Evolutionary conservation across 2,888 invertebrate genomes (phyloP), one percentile per base, ranked within the genome.

Genomic region (Sarcophaga subvicina): DNA sequence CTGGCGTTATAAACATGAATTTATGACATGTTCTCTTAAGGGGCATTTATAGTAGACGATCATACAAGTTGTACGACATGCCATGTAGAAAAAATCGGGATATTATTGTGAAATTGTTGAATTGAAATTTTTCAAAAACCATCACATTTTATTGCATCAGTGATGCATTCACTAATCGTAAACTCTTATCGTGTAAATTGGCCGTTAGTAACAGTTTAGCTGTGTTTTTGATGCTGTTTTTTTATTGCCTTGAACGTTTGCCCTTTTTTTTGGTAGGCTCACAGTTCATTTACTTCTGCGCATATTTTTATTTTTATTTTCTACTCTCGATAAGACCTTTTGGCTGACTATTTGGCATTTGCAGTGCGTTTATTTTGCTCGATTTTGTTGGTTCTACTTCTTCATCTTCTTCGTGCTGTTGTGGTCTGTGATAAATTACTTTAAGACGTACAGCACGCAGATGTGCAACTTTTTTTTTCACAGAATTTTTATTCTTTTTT

Each of bases 381-480:
- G 49, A 27, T 66, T 67, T 73, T 47, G 2, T 10, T 37, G 8
- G 10, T 70, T 64, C n/a, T 63, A 45, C 59, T 54, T 71, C 5
- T 64, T 76, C 75, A 27, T 70, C 8, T 22, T 79, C 62, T 76
- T 72, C 27, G 8, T 77, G 59, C 22, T 78, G 22, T 73, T 76
- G 62, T 80, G 66, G 70, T 76, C 76, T 80, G 17, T 54, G 73
- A 86, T 84, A 86, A 86, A 88, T 88, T 83, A 80, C 88, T 86
- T 77, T 67, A 84, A 86, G 86, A 81, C 54, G 17, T 86, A 81
- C 84, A 83, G 83, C 78, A 81, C 85, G 86, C 88, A 88, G 88
- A 88, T 88, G 86, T 88, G 88, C 88, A 84, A 80, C 80, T 71
- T 14, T 54, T 54, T 54, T 54, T 54, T 37, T 37, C 8, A 10